These are phyloP conservation scores for Ceraclea dissimilis DNA, from an alignment of 2,888 invertebrate genomes.

Conservation along the genomic window DNA sequence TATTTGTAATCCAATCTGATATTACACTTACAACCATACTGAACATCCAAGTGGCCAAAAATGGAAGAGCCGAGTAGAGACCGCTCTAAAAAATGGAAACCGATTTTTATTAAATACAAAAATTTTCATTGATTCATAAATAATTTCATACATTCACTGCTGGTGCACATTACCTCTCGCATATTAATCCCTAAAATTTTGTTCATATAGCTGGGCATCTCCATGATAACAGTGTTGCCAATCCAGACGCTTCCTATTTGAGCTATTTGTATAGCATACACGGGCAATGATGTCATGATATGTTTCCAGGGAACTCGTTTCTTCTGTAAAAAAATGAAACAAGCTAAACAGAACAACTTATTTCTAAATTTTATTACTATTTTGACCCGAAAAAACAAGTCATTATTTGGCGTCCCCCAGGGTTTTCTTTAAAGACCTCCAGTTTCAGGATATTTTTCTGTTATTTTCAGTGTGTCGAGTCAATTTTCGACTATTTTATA, in stretches of 20 bases:
- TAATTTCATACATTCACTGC: too few species aligned
- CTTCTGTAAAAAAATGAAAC: background rate
- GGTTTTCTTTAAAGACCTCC: too few species aligned
- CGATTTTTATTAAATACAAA: too few species aligned
- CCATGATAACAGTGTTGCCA: background rate
- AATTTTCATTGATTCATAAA: too few species aligned
- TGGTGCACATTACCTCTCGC: background rate
- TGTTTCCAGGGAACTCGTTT: background rate
- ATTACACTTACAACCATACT: slow-evolving; percentile 62
- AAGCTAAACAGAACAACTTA: too few species aligned
- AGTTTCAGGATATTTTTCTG: too few species aligned
- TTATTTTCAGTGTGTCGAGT: too few species aligned
- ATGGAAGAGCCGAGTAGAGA: slow-evolving; percentile 61
- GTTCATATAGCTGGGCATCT: slow-evolving; percentile 2
- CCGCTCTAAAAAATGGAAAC: slow-evolving; percentile 49
- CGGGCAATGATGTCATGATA: background rate
- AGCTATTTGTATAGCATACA: background rate
- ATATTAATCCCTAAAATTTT: background rate
- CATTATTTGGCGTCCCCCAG: too few species aligned
- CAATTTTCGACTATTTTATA: too few species aligned
- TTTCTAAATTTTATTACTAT: too few species aligned
- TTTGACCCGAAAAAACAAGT: too few species aligned
- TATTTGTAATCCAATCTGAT: slow-evolving; percentile 55
- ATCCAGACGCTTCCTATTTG: background rate
- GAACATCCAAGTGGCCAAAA: slow-evolving; percentile 63